A percentile compares a stretch with the other conserved stretches of the same genome.
Conservation (phyloP, 2,888 invertebrate species). For the Parasteatoda lunata region DNA sequence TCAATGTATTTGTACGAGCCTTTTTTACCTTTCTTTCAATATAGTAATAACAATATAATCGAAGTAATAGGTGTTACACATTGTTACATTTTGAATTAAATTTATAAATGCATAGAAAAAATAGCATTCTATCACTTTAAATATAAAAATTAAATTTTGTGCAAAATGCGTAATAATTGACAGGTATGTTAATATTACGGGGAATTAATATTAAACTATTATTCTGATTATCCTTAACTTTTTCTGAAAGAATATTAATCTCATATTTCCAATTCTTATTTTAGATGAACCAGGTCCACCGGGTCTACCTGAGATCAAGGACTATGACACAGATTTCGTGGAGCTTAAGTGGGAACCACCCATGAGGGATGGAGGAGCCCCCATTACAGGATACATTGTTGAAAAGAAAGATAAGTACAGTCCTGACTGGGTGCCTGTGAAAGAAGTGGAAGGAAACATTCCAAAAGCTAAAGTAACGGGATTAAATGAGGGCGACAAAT, state of each 20-base stretch:
- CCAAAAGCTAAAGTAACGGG: slow-evolving; percentile 87
- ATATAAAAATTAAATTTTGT: too few species aligned
- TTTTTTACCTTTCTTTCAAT: too few species aligned
- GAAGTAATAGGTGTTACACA: too few species aligned
- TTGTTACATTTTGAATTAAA: too few species aligned
- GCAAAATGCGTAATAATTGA: too few species aligned
- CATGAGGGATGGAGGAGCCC: slow-evolving; percentile 93
- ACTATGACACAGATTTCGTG: slow-evolving; percentile 98
- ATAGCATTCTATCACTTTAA: too few species aligned
- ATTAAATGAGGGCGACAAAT: slow-evolving; percentile 91
- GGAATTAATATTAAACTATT: too few species aligned
- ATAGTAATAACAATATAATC: too few species aligned
- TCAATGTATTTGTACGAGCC: too few species aligned
- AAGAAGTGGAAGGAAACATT: slow-evolving; percentile 84
- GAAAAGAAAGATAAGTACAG: slow-evolving; percentile 95
- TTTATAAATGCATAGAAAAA: too few species aligned
- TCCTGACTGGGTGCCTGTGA: slow-evolving; percentile 83
- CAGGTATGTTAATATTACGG: too few species aligned
- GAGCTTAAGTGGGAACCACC: slow-evolving; percentile 96
- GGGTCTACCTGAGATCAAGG: slow-evolving; percentile 89
- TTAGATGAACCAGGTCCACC: slow-evolving; percentile 93
- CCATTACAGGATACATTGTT: slow-evolving; percentile 92
- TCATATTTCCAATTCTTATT: slow-evolving; percentile 2
- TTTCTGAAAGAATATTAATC: not conserved
- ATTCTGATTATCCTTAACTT: not conserved